phyloP scores from a whole-genome alignment of 30 jellyfish, hydroid and myxozoan genomes.

The Rhopilema esculentum region DNA sequence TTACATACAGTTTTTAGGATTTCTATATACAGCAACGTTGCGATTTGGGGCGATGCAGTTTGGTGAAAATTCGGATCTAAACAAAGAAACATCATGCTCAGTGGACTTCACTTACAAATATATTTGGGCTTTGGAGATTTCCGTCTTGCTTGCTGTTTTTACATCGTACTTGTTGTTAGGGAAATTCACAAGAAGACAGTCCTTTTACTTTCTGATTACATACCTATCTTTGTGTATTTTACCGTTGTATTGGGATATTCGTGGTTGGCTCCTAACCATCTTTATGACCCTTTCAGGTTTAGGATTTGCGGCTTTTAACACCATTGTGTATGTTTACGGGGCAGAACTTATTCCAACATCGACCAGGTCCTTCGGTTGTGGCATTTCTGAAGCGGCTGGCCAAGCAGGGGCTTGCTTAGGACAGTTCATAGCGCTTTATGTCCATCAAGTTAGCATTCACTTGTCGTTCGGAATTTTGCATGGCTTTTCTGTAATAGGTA shows the following conservation, averaged over 20 bases:
- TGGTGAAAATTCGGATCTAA: not conserved
- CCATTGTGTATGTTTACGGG: not conserved
- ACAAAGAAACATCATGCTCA: not conserved
- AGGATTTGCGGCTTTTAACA: not conserved
- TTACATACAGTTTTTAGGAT: not conserved
- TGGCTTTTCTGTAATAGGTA: not conserved
- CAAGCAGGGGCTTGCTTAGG: not conserved
- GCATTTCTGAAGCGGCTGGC: not conserved
- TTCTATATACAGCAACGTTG: not conserved
- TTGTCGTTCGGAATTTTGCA: constrained; percentile 1
- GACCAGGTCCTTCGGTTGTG: not conserved
- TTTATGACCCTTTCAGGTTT: not conserved
- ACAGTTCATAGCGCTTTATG: not conserved
- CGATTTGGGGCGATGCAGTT: constrained; percentile 12
- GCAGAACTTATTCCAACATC: constrained; percentile 1
- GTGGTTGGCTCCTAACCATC: not conserved
- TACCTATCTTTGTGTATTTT: not conserved
- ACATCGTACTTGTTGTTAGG: not conserved
- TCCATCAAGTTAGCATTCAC: not conserved
- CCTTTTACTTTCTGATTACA: not conserved
- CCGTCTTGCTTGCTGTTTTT: not conserved
- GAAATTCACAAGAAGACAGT: not conserved
- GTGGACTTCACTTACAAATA: not conserved
- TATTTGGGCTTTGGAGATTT: not conserved
- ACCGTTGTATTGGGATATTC: not conserved